A percentile compares a stretch with the other conserved stretches of the same genome.
Evolutionary conservation across 2,888 invertebrate genomes (phyloP).

Genomic region (Dryomyza anilis): DNA sequence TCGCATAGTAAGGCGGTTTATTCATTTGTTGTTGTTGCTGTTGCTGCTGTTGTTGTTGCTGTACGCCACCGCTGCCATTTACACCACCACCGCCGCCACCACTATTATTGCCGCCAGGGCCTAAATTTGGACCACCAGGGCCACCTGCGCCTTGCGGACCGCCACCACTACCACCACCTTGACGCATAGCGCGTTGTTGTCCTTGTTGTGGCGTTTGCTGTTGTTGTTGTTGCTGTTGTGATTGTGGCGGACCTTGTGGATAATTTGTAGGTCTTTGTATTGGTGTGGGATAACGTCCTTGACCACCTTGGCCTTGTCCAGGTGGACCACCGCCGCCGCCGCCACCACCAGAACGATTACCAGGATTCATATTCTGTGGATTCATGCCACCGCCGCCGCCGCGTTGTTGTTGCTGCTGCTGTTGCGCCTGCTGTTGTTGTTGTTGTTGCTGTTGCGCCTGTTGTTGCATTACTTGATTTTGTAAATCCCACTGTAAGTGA

Average conservation of each 20-base stretch:
- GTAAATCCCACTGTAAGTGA: slow-evolving; percentile 60
- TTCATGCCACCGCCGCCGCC: slow-evolving; percentile 40
- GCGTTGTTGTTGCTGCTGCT: slow-evolving; percentile 35
- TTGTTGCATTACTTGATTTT: slow-evolving; percentile 62
- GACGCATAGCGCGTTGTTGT: slow-evolving; percentile 48
- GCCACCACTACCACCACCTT: slow-evolving; percentile 40
- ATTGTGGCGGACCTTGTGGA: slow-evolving; percentile 56
- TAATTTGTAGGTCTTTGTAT: slow-evolving; percentile 61
- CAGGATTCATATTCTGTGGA: slow-evolving; percentile 44
- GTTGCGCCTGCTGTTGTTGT: slow-evolving; percentile 40
- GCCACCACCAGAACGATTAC: slow-evolving; percentile 34
- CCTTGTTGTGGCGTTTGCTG: slow-evolving; percentile 45
- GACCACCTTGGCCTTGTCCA: slow-evolving; percentile 43
- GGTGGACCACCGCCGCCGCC: slow-evolving; percentile 31
- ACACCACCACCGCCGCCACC: slow-evolving; percentile 40
- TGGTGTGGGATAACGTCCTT: slow-evolving; percentile 59
- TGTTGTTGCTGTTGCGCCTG: slow-evolving; percentile 44
- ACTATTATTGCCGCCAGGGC: slow-evolving; percentile 47
- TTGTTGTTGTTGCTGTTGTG: slow-evolving; percentile 47
- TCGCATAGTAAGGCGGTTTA: slow-evolving; percentile 59
- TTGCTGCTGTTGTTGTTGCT: slow-evolving; percentile 45
- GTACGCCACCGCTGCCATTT: slow-evolving; percentile 35
- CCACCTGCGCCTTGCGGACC: slow-evolving; percentile 31
- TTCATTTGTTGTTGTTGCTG: slow-evolving; percentile 51
- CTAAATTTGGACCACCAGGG: slow-evolving; percentile 33